Evolutionary conservation across 2,888 invertebrate genomes (phyloP), one percentile per base, ranked within the genome.

Genomic region (Crematogaster levior): DNA sequence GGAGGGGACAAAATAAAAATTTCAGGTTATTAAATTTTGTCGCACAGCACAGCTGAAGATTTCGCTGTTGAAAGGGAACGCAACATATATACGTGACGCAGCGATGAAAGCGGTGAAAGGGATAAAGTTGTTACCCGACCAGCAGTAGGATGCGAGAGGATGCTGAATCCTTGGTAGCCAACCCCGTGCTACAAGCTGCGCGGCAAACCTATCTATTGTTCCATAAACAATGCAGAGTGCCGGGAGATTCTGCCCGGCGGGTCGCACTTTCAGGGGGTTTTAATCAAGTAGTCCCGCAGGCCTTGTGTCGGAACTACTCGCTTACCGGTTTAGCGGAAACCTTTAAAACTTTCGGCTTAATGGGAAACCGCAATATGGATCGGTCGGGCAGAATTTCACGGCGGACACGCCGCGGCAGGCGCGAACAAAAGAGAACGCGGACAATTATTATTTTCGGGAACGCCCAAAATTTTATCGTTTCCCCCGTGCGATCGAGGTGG

Each of bases 211-310:
- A 85, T 87, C 89, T 80, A 90, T 90, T 90, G 90, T 90, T 88
- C 84, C 80, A 85, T 90, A 88, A 90, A 90, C 90, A 90, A 90
- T 90, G 89, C 89, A 86, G 77, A 83, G 82, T 74, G 79, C 74
- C 34, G 86, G 79, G 89, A 88, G 85, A 88, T 88, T 85, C 88
- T 84, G 79, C 56, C 18, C 75, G 61, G 81, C 46, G 79, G 84
- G 70, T 85, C 81, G 84, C 82, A 88, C 88, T 89, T 90, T 86
- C 86, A 84, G 66, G 65, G 83, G 86, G 81, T 90, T 91, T 91
- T 91, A 91, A 91, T 91, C 91, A 91, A 91, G 90, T 87, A 89
- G 90, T 90, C 91, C 88, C 90, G 68, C 70, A 85, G 86, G 90
- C 74, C 85, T 82, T 77, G 84, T 61, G 74, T 81, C 66, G 48